A percentile compares a stretch with the other conserved stretches of the same genome.
These are phyloP conservation scores for Heterochromis multidens DNA, from an alignment of 2,113 vertebrate genomes.

Conservation along the genomic window DNA sequence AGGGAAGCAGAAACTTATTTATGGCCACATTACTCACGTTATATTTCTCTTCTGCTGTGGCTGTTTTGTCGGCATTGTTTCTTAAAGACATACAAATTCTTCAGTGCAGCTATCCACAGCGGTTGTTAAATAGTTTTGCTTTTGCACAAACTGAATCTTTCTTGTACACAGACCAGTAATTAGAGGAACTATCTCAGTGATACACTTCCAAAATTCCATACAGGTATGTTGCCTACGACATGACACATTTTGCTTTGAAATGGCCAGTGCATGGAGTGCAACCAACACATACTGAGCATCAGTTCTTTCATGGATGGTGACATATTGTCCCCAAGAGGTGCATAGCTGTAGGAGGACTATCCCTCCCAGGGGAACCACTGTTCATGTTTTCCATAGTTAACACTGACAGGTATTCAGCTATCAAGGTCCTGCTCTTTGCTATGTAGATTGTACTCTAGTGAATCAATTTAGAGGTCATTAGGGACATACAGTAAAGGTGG, in stretches of 20 bases:
- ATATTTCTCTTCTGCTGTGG: constrained; percentile 25
- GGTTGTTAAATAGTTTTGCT: neutral
- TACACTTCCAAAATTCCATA: too few relatives aligned
- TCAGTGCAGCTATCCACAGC: neutral
- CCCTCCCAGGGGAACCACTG: constrained; percentile 4
- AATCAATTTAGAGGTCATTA: constrained; percentile 57
- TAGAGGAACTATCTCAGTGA: neutral
- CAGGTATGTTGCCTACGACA: neutral
- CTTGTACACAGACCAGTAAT: neutral
- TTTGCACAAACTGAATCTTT: neutral
- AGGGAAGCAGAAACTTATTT: constrained; percentile 53
- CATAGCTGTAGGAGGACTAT: constrained; percentile 16
- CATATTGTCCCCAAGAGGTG: constrained; percentile 32
- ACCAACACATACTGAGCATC: constrained; percentile 21
- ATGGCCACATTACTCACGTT: constrained; percentile 54
- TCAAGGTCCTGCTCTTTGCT: constrained; percentile 27
- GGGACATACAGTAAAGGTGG: constrained; percentile 35
- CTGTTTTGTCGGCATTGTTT: constrained; percentile 22
- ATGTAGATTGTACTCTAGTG: constrained; percentile 22
- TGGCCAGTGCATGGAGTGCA: neutral
- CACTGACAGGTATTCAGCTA: constrained; percentile 19
- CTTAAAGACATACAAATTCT: constrained; percentile 12
- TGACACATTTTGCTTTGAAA: neutral
- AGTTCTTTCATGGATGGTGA: constrained; percentile 36
- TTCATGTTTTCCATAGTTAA: constrained; percentile 28